Base-by-base conservation (phyloP, 2,113 vertebrate genomes). In the Sakesphorus luctuosus region DNA sequence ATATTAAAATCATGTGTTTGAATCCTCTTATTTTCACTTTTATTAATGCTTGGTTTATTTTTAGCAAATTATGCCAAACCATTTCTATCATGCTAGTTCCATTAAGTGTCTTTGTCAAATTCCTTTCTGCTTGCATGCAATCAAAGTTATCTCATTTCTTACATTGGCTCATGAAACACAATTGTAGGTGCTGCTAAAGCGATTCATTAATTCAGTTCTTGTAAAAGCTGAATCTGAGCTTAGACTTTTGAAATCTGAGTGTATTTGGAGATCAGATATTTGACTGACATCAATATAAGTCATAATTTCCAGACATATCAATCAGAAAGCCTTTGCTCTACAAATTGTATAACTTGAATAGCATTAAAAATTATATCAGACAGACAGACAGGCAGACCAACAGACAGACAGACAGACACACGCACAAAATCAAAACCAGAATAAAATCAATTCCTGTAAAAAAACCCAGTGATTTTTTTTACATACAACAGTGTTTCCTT, bases 41-140 rank as follows among this genome's bases (percentile, higher is more conserved):
- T 91, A 89, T 87, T 89, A 84, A 78, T 82, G 35, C 28, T 43
- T n/a, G 23, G 3, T 67, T 91, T 94, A 89, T 95, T 94, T 95
- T 89, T 94, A 93, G 81, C 16, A 87, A 55, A 44, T 81, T 78
- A 55, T 55, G 9, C 18, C 25, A 71, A 52, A 35, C 4, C 7
- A 67, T 84, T 87, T 92, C 38, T 59, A 10, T 81, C 65, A 75
- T 66, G 8, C 35, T 91, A 63, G 35, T 78, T 95, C 19, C 29
- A 69, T 62, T 77, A 88, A 76, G 7, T 50, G 23, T 55, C 58
- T 76, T 85, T 84, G 62, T 67, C 33, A 40, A 86, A 11, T 14
- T 76, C 47, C 28, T 56, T 93, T 91, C 31, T 46, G 12, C 58
- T 59, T 61, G 31, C 25, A 33, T 33, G 19, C 40, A 56, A 61